Conservation (phyloP, 2,888 invertebrate species). For the Zhuqinia jingwanae region DNA sequence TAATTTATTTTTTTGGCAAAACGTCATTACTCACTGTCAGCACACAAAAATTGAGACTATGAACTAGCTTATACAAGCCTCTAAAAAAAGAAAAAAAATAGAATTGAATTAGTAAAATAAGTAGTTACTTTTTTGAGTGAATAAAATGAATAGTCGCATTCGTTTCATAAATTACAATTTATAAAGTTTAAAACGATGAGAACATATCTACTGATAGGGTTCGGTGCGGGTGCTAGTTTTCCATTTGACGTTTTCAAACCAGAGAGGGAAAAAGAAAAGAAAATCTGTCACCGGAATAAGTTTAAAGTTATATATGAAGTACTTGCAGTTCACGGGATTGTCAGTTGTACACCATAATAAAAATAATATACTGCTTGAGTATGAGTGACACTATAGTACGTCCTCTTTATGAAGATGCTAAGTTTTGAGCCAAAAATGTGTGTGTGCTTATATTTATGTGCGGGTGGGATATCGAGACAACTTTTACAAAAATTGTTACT, state of each 20-base stretch:
- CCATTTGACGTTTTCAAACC: not conserved
- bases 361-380: not conserved
- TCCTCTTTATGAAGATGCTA: too few species aligned
- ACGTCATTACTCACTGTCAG: constrained; percentile 70
- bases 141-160: constrained; percentile 42
- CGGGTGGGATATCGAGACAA: too few species aligned
- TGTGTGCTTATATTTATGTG: not conserved
- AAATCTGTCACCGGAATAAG: constrained; percentile 56
- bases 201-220: too few species aligned
- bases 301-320: constrained; percentile 15
- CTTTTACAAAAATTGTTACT: too few species aligned
- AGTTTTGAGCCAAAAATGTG: too few species aligned
- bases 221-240: too few species aligned
- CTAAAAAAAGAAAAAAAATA: not conserved
- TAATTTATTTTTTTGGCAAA: constrained; percentile 69
- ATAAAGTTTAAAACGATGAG: constrained; percentile 47
- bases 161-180: constrained; percentile 49
- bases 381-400: not conserved
- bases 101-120: constrained; percentile 5
- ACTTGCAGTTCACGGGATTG: not conserved
- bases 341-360: too few species aligned
- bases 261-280: constrained; percentile 27
- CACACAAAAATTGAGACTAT: constrained; percentile 59
- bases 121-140: not conserved
- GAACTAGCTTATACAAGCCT: constrained; percentile 25